Evolutionary conservation across 2,113 vertebrate genomes (phyloP), one percentile per base, ranked within the genome.

Genomic region (Mus spicilegus): DNA sequence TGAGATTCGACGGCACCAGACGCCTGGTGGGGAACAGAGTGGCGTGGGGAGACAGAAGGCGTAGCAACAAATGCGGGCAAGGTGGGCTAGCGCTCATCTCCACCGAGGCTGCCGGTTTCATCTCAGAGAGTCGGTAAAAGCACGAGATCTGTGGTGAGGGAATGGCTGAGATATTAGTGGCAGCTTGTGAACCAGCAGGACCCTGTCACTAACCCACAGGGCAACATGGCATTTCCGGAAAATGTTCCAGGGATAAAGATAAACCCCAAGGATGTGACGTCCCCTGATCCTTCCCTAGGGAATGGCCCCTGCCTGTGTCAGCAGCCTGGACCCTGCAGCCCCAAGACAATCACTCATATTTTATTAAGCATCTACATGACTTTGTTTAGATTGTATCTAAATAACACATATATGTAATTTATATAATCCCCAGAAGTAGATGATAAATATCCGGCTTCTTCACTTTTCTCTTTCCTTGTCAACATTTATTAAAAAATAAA

Each of bases 161-260:
- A 69, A 95, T 76, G 0, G 16, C 82, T 93, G 28, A 84, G 56
- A 46, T 4, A 92, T 46, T n/a, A 95, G 70, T 42, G 51, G 42
- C 85, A 98, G 96, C 97, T 92, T 96, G 24, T 92, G 63, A 95
- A 93, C 94, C 96, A 97, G 89, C 86, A 97, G 72, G 88, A 81
- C 86, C 85, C 94, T 76, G 81, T 30, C 42, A 16, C 95, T 90
- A 97, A 95, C 81, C 87, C 58, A 56, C 33, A 93, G 75, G 91
- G 30, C 91, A 69, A 69, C 88, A 58, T 49, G 96, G 6, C 90
- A 19, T 49, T 98, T 94, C 90, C 88, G 73, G 96, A 95, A 97
- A n/a, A 75, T 80, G 72, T 89, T 94, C 63, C 58, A 89, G 77
- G 69, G 54, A 94, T 90, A 13, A 90, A 72, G 95, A 87, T 9